phyloP scores from a whole-genome alignment of 2,797 vertebrate species.

The Acanthurus lineatus region DNA sequence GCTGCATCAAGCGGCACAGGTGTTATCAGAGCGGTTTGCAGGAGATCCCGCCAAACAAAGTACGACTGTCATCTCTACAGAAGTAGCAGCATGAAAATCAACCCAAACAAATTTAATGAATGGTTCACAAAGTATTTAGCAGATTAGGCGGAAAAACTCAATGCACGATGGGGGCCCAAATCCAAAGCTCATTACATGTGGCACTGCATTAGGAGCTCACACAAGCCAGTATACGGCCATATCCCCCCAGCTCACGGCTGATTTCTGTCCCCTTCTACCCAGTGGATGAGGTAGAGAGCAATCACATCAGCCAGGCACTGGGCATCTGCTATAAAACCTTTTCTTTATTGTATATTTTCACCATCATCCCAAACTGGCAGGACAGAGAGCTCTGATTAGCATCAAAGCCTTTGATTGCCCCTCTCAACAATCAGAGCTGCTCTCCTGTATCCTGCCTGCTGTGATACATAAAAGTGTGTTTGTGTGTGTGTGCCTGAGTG shows the following conservation, averaged over 20 bases:
- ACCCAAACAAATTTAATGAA: constrained; percentile 74
- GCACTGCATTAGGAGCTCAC: constrained; percentile 60
- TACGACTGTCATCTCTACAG: constrained; percentile 59
- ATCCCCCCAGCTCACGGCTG: constrained; percentile 54
- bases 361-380: constrained; percentile 70
- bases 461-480: constrained; percentile 41
- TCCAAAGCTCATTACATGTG: constrained; percentile 78
- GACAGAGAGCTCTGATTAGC: constrained; percentile 83
- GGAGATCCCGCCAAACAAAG: constrained; percentile 68
- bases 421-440: constrained; percentile 84
- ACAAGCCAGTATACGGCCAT: constrained; percentile 44
- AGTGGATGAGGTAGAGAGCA: constrained; percentile 68
- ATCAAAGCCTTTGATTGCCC: constrained; percentile 85
- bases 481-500: constrained; percentile 12
- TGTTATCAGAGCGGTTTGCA: constrained; percentile 65
- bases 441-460: constrained; percentile 69
- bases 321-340: constrained; percentile 70
- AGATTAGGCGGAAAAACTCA: constrained; percentile 67
- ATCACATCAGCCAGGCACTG: constrained; percentile 72
- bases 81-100: constrained; percentile 61
- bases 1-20: constrained; percentile 76
- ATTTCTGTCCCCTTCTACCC: constrained; percentile 64
- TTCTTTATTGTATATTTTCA: constrained; percentile 79
- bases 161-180: constrained; percentile 63
- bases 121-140: constrained; percentile 74